Percentiles rank a stretch among this genome's conserved stretches.
phyloP scores from a whole-genome alignment of 2,797 vertebrate species.

The Enteromius mattozi region DNA sequence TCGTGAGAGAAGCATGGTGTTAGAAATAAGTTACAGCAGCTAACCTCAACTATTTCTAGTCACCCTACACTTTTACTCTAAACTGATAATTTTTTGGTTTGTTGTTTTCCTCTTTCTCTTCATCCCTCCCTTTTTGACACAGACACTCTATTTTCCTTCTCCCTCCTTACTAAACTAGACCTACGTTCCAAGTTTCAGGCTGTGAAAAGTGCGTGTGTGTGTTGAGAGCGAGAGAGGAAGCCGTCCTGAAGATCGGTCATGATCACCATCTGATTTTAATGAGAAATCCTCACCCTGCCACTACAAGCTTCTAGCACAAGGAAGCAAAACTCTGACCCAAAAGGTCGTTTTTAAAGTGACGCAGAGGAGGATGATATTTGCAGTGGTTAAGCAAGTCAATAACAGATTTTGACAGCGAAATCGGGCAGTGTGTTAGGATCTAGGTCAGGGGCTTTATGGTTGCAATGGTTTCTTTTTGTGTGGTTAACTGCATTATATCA shows the following conservation, averaged over 20 bases:
- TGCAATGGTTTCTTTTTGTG: conserved; percentile 24
- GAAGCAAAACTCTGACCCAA: conserved; percentile 17
- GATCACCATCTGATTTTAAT: background rate
- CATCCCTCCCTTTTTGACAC: background rate
- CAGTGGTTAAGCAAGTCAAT: conserved; percentile 44
- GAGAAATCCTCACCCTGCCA: conserved; percentile 37
- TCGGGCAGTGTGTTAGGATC: conserved; percentile 38
- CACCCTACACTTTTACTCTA: conserved; percentile 16
- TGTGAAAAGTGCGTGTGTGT: background rate
- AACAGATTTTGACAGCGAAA: conserved; percentile 40
- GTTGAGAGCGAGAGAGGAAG: background rate
- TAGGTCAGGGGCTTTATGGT: conserved; percentile 30
- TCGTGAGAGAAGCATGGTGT: conserved; percentile 62
- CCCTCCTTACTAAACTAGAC: conserved; percentile 31
- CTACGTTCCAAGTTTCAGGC: conserved; percentile 47
- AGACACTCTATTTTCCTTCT: background rate
- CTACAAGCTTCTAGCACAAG: conserved; percentile 33
- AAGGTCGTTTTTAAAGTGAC: conserved; percentile 35
- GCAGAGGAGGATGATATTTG: conserved; percentile 33
- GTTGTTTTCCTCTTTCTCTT: background rate
- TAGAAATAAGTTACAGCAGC: conserved; percentile 66
- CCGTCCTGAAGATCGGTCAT: background rate
- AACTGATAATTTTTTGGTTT: background rate
- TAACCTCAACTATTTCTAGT: conserved; percentile 53
- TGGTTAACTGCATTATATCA: conserved; percentile 42